These are phyloP conservation scores for Ophioninae sp. DNA, from an alignment of 2,888 invertebrate species.

Conservation along the genomic window DNA sequence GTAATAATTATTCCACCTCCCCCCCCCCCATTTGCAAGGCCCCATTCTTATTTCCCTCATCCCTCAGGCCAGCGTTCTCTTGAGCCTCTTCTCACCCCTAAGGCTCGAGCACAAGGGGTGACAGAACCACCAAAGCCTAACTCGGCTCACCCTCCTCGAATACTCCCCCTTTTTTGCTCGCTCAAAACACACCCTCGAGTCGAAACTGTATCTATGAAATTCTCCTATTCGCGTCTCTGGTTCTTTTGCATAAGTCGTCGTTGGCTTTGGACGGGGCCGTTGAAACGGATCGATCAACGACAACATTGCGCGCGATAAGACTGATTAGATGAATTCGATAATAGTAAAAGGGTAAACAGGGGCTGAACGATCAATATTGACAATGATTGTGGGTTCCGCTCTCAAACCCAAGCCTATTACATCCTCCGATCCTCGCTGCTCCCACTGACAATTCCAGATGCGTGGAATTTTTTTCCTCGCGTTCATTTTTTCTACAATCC, in stretches of 20 bases:
- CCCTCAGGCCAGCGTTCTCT: background rate
- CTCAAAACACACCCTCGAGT: slow-evolving; percentile 16
- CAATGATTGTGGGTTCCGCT: background rate
- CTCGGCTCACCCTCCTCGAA: slow-evolving; percentile 35
- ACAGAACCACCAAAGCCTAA: slow-evolving; percentile 49
- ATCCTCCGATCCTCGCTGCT: background rate
- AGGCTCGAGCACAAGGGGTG: slow-evolving; percentile 33
- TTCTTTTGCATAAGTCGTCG: slow-evolving; percentile 5
- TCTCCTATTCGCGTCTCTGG: background rate
- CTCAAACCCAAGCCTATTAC: too few species aligned
- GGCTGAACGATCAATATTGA: slow-evolving; percentile 42
- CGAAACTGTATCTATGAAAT: slow-evolving; percentile 13
- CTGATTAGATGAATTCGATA: slow-evolving; percentile 50
- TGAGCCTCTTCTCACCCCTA: slow-evolving; percentile 39
- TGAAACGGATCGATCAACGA: slow-evolving; percentile 42
- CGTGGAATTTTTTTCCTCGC: background rate
- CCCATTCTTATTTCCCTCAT: slow-evolving; percentile 3
- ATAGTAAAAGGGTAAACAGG: slow-evolving; percentile 28
- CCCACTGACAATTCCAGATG: slow-evolving; percentile 12
- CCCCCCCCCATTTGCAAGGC: background rate
- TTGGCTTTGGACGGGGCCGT: slow-evolving; percentile 10
- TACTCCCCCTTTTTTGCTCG: slow-evolving; percentile 36
- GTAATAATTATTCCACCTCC: background rate
- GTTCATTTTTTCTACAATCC: background rate
- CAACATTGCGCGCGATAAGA: slow-evolving; percentile 40